A percentile compares a stretch with the other conserved stretches of the same genome.
Evolutionary conservation across 2,113 vertebrate species (phyloP).

Genomic region (Ibidorhyncha struthersii): DNA sequence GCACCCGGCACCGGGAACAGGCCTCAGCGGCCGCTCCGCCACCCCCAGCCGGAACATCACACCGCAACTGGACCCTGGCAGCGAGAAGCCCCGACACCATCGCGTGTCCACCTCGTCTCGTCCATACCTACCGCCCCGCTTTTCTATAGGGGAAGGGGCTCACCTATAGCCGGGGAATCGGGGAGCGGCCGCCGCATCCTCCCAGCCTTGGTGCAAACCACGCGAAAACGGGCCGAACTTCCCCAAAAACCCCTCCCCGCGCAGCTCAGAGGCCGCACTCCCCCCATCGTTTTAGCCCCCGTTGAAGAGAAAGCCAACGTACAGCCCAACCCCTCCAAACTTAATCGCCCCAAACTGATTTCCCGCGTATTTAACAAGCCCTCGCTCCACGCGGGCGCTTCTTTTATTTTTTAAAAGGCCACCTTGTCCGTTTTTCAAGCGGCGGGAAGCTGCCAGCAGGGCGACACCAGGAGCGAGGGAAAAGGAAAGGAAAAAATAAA

Average conservation of each 20-base stretch:
- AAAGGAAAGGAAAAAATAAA: background rate
- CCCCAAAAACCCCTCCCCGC: background rate
- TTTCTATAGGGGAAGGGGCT: rapidly evolving
- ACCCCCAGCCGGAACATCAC: background rate
- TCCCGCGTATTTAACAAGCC: background rate
- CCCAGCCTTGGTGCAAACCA: rapidly evolving
- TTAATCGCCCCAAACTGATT: background rate
- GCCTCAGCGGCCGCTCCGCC: background rate
- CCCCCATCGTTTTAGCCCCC: background rate
- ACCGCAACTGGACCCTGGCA: rapidly evolving
- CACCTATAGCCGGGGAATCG: rapidly evolving
- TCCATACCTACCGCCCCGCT: rapidly evolving
- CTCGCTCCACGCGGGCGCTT: background rate
- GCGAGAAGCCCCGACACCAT: background rate
- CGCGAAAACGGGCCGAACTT: rapidly evolving
- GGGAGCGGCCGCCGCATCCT: background rate
- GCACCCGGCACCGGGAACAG: background rate
- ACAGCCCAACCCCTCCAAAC: background rate
- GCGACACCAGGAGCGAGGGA: background rate
- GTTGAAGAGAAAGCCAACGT: background rate
- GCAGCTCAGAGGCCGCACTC: background rate
- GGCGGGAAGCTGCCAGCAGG: background rate
- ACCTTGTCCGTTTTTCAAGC: background rate
- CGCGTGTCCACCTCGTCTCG: rapidly evolving
- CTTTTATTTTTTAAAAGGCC: background rate